Base-by-base conservation (phyloP, 1,140 invertebrate genomes). In the Neodiprion fabricii region DNA sequence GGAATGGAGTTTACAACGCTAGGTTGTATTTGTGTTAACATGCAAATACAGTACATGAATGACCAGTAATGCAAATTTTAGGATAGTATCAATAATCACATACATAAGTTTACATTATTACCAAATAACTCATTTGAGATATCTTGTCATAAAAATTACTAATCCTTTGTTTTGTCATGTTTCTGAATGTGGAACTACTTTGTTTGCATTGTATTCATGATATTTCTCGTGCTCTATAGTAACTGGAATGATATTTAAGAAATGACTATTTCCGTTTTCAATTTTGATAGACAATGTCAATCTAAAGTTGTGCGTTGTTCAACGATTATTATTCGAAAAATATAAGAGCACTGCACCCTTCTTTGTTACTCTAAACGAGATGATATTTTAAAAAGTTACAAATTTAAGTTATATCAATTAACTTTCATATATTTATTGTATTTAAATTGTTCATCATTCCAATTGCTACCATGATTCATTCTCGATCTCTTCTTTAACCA, bases 161-260 rank as follows among this genome's bases (percentile, higher is more conserved):
- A 61, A 61, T 61, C 53, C 53, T 61, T 61, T 12, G 4, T 61
- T 61, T 61, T 61, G 11, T 17, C 53, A 61, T 61, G n/a, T 14
- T 61, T 12, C 5, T 14, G 9, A 61, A 61, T 61, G 11, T 9
- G n/a, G 11, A 61, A 61, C 11, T 61, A 61, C 11, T 14, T 9
- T 61, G n/a, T 61, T 12, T 4, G 11, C n/a, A 61, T 12, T 61
- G 53, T 12, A 61, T 17, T 17, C 4, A 14, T 61, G 53, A 17
- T 12, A 61, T 14, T 61, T 61, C 5, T 17, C 53, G 53, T 61
- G n/a, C 11, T 61, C 9, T 61, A 14, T 61, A 12, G 11, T 61
- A 61, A 61, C 53, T 61, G 53, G 53, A 61, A 61, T 61, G 53
- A 61, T 61, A 61, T 61, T 61, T 17, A 61, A 61, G 53, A 61